phyloP scores from a whole-genome alignment of 2,113 vertebrate species.

The Sinocyclocheilus anophthalmus region DNA sequence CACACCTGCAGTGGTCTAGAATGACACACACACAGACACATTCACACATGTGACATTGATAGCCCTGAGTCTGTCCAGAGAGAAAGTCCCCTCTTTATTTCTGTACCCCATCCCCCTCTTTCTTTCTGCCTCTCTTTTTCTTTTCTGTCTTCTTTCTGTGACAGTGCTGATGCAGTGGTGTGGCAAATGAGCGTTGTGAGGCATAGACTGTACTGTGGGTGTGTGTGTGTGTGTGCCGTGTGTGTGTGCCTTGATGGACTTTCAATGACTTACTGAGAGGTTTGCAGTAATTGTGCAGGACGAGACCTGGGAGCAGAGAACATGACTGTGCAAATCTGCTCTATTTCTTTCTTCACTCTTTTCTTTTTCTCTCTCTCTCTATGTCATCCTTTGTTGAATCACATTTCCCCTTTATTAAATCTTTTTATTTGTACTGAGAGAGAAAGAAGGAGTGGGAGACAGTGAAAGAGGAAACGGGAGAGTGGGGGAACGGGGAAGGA shows the following conservation, averaged over 20 bases:
- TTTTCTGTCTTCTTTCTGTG: slow-evolving; percentile 21
- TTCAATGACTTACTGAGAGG: slow-evolving; percentile 17
- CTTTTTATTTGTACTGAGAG: neutral
- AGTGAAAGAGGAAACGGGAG: neutral
- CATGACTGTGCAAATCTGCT: slow-evolving; percentile 22
- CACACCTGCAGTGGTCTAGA: slow-evolving; percentile 34
- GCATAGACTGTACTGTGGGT: slow-evolving; percentile 11
- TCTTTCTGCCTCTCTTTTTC: slow-evolving; percentile 1
- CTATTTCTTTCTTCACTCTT: slow-evolving; percentile 19
- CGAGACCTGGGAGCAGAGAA: slow-evolving; percentile 12
- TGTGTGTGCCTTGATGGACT: slow-evolving; percentile 10
- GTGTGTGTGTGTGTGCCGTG: neutral
- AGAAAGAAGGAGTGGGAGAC: neutral
- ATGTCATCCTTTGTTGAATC: slow-evolving; percentile 23
- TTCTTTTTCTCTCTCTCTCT: slow-evolving; percentile 10
- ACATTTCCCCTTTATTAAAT: slow-evolving; percentile 36
- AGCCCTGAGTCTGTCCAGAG: slow-evolving; percentile 45
- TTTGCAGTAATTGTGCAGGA: slow-evolving; percentile 25
- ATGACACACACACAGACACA: slow-evolving; percentile 46
- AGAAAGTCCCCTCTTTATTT: slow-evolving; percentile 50
- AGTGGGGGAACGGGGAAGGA: neutral
- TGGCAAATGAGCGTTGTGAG: slow-evolving; percentile 58
- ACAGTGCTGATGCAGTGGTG: slow-evolving; percentile 53
- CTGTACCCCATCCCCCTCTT: slow-evolving; percentile 24
- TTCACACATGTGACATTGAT: slow-evolving; percentile 54